These are phyloP conservation scores for Lamellibrachia satsuma DNA, from an alignment of 2,888 invertebrate species.

Conservation along the genomic window DNA sequence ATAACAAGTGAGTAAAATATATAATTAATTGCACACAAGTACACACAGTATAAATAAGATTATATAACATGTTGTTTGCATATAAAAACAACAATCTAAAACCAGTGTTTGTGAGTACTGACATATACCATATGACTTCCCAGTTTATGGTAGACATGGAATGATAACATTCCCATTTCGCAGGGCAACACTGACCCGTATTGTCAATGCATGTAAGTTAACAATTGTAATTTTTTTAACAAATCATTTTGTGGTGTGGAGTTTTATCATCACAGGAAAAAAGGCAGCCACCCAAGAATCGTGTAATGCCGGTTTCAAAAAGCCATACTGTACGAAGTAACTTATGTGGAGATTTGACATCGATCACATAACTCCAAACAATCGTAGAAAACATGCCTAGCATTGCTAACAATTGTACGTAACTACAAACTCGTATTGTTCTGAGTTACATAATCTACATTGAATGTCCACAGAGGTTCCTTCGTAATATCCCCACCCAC, in stretches of 20 bases:
- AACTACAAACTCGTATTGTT: too few species aligned
- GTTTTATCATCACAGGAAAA: neutral
- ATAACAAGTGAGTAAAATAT: neutral
- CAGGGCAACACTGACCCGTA: neutral
- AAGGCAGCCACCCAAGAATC: too few species aligned
- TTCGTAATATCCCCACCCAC: too few species aligned
- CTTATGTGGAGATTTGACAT: too few species aligned
- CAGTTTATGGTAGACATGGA: neutral
- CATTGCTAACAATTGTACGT: too few species aligned
- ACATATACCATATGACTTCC: neutral
- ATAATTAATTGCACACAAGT: neutral
- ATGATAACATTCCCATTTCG: neutral
- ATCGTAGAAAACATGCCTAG: too few species aligned
- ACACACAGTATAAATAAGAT: neutral
- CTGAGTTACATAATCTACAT: too few species aligned
- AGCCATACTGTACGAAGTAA: too few species aligned
- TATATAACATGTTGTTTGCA: neutral
- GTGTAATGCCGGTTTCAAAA: too few species aligned
- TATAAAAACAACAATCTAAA: neutral
- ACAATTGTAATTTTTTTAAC: neutral
- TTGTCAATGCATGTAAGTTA: neutral
- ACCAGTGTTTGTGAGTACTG: neutral
- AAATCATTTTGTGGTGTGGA: neutral
- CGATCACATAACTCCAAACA: too few species aligned
- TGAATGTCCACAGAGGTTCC: too few species aligned